Percentiles rank a stretch among this genome's conserved stretches.
phyloP scores from a whole-genome alignment of 2,888 invertebrate species.

The Apamea epomidion region DNA sequence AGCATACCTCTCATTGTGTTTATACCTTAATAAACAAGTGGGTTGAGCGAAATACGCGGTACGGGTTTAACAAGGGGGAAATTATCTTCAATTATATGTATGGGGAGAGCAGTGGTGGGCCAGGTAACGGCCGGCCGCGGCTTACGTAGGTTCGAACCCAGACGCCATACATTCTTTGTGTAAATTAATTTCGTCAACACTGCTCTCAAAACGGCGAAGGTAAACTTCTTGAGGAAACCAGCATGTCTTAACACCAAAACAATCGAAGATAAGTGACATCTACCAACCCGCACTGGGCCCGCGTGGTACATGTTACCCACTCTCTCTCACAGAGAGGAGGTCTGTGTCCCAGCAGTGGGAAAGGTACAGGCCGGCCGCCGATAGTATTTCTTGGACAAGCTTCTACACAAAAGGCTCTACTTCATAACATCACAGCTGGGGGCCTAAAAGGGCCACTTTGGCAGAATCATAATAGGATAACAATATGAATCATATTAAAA shows the following conservation, averaged over 20 bases:
- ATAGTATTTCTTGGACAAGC: too few relatives aligned
- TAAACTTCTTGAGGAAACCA: neutral
- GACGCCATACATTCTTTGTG: too few relatives aligned
- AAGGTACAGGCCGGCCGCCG: neutral
- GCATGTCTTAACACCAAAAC: neutral
- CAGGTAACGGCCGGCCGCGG: neutral
- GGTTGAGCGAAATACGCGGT: conserved; percentile 32
- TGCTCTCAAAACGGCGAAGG: neutral
- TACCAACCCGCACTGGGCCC: neutral
- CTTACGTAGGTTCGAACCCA: neutral
- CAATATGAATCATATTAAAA: too few relatives aligned
- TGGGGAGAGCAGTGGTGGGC: neutral
- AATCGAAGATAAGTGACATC: neutral
- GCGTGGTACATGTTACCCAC: neutral
- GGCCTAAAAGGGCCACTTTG: too few relatives aligned
- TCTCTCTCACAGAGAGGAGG: neutral
- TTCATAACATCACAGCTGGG: neutral
- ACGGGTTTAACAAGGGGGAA: conserved; percentile 14
- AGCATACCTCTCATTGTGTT: conserved; percentile 48
- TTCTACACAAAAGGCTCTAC: too few relatives aligned
- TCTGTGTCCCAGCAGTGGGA: neutral
- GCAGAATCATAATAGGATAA: too few relatives aligned
- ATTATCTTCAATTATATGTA: conserved; percentile 42
- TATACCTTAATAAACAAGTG: conserved; percentile 45
- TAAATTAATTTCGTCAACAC: too few relatives aligned